A percentile compares a stretch with the other conserved stretches of the same genome.
Conservation (phyloP, 2,797 vertebrate species). For the Anguilla marmorata region DNA sequence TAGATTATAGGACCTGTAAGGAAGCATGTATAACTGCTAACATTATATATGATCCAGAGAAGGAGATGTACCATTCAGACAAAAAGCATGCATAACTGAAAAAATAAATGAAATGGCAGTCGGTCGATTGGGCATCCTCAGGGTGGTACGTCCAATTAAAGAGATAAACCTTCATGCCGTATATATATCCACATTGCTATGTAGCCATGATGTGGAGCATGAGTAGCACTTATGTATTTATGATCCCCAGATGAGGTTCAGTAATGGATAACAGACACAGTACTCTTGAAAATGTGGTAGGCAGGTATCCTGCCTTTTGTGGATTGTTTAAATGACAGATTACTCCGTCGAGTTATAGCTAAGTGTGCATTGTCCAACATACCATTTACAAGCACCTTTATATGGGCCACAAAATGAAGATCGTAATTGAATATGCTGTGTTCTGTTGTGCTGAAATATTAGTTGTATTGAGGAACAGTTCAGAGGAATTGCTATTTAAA, state of each 20-base stretch:
- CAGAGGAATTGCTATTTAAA: background rate
- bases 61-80: background rate
- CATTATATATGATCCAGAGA: background rate
- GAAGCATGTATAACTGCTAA: background rate
- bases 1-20: background rate
- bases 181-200: background rate
- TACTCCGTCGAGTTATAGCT: background rate
- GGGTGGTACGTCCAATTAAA: background rate
- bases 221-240: background rate
- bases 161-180: background rate
- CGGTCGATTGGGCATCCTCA: background rate
- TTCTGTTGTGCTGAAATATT: background rate
- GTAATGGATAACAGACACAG: background rate
- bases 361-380: background rate
- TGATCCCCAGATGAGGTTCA: background rate
- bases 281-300: background rate
- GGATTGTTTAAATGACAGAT: background rate
- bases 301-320: background rate
- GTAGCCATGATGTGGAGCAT: background rate
- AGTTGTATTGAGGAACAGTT: background rate
- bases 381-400: background rate
- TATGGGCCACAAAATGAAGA: background rate
- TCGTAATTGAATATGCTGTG: background rate
- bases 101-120: background rate
- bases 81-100: background rate